Base-by-base conservation (phyloP, 2,113 vertebrate species). In the Tragelaphus scriptus region DNA sequence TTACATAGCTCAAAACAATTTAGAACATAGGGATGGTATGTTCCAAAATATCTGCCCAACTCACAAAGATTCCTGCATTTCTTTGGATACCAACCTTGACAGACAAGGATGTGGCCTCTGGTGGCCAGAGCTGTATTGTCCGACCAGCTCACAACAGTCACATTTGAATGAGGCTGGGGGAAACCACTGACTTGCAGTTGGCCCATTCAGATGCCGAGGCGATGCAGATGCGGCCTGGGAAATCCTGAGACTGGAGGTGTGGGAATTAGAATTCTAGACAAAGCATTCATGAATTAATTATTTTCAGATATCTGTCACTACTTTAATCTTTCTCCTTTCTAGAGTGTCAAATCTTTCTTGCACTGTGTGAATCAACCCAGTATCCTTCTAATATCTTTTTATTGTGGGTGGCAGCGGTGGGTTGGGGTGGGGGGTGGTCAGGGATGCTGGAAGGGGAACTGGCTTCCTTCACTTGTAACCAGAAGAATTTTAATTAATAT, bases 181-280 rank as follows among this genome's bases (percentile, higher is more conserved):
- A 44, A 80, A 51, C n/a, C 90, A 30, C 44, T 44, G 44, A 44
- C 44, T 5, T 44, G 44, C 44, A 15, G 2, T 58, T 14, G 19
- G 40, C 23, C 44, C 26, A 59, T 3, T 81, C 85, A 77, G 55
- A 88, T 56, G 12, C 47, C 1, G 1, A 84, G 7, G 3, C 10
- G 63, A 9, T 65, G 3, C 44, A 44, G 44, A 44, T 44, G 44
- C 44, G 44, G 44, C 87, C 30, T 8, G 28, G 92, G 28, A 88
- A 95, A 30, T 6, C 8, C 12, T 7, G 58, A 85, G 12, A 56
- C 25, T 53, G 6, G 23, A 26, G 4, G n/a, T 53, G 7, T 61
- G 40, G 23, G 36, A 88, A 93, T 93, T 2, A 90, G 63, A 94
- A 88, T 84, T 95, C 89, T 85, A 92, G 75, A 90, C 51, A 91